These are phyloP conservation scores for Halcyon badia DNA, from an alignment of 2,797 vertebrate genomes.

Conservation along the genomic window DNA sequence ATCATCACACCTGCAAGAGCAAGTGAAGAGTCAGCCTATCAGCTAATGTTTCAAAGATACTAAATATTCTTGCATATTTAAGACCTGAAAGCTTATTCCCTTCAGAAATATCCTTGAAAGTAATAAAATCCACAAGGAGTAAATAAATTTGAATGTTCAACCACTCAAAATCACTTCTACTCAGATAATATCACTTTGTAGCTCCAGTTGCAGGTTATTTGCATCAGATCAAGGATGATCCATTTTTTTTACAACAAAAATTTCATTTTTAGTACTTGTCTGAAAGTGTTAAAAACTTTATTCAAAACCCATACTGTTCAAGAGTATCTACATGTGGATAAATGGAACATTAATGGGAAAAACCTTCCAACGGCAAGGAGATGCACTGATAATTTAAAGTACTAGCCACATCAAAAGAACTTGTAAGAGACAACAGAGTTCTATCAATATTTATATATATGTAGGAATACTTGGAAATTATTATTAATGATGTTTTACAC, in stretches of 20 bases:
- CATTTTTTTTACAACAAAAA: background rate
- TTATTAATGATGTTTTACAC: background rate
- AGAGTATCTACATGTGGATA: background rate
- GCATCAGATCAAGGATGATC: background rate
- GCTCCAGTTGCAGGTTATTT: background rate
- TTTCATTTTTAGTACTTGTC: background rate
- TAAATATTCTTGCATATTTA: background rate
- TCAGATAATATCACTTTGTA: background rate
- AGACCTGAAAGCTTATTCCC: background rate
- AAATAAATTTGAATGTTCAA: background rate
- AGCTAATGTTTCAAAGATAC: background rate
- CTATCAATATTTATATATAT: background rate
- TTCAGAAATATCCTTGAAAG: background rate
- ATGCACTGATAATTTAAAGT: background rate
- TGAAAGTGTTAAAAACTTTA: background rate
- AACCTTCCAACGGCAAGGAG: background rate
- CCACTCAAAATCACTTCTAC: background rate
- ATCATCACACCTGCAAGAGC: background rate
- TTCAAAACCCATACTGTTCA: background rate
- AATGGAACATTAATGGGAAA: background rate
- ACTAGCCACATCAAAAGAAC: background rate
- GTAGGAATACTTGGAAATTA: background rate
- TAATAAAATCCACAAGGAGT: background rate
- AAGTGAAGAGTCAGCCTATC: background rate
- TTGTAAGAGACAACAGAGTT: rapidly evolving